phyloP scores from a whole-genome alignment of 1,140 invertebrate species.

The Pogonognathellus flavescens region DNA sequence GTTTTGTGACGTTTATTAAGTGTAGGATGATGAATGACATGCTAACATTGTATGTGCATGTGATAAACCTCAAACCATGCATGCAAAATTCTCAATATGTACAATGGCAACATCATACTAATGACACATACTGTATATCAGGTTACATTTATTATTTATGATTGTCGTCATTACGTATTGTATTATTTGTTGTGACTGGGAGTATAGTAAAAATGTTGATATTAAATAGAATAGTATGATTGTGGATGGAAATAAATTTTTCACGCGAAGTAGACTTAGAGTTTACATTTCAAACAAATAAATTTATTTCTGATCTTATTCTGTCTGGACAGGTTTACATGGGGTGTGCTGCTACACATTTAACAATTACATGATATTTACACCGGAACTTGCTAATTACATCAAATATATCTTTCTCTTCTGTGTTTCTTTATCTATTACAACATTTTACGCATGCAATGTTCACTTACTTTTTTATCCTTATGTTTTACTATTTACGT shows the following conservation, averaged over 20 bases:
- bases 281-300: conserved; percentile 37
- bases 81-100: too few species aligned
- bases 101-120: too few species aligned
- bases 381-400: not conserved
- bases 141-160: too few species aligned
- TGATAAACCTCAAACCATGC: too few species aligned
- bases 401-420: conserved; percentile 34
- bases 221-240: not conserved
- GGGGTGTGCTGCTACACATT: not conserved
- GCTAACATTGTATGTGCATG: too few species aligned
- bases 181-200: not conserved
- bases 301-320: conserved; percentile 11
- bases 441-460: not conserved
- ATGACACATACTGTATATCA: too few species aligned
- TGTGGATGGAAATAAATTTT: not conserved
- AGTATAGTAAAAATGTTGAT: not conserved
- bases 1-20: too few species aligned
- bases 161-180: not conserved
- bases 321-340: not conserved
- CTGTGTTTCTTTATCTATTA: conserved; percentile 1
- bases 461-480: too few species aligned
- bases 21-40: too few species aligned
- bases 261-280: too few species aligned
- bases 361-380: conserved; percentile 31
- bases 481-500: conserved; percentile 16